Conservation (phyloP, 2,113 vertebrate species). For the Thunnus maccoyii region DNA sequence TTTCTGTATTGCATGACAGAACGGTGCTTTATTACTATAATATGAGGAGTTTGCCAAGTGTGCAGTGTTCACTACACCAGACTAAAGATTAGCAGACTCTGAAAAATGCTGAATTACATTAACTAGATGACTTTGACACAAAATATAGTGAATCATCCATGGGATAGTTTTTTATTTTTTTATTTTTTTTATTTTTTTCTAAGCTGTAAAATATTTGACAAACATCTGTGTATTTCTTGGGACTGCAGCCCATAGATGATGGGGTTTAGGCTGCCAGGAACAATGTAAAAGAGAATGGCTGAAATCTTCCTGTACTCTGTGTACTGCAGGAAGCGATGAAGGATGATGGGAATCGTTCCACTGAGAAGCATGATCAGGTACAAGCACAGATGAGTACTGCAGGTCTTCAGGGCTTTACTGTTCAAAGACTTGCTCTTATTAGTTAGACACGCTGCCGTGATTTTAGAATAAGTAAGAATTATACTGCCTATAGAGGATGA, state of each 20-base stretch:
- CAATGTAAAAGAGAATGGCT: conserved; percentile 58
- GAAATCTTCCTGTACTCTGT: conserved; percentile 63
- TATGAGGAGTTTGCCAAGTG: too few species aligned
- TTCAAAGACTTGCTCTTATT: conserved; percentile 75
- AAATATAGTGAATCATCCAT: too few species aligned
- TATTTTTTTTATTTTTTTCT: not conserved
- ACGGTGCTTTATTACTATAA: too few species aligned
- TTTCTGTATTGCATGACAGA: too few species aligned
- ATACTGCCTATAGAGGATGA: conserved; percentile 69
- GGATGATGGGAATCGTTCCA: conserved; percentile 20
- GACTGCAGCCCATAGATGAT: conserved; percentile 73
- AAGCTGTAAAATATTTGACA: not conserved
- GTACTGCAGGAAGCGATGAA: conserved; percentile 72
- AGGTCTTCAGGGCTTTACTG: conserved; percentile 78
- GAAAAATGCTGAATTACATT: too few species aligned
- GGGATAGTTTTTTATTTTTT: too few species aligned
- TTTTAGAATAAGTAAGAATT: conserved; percentile 73
- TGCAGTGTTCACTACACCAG: too few species aligned
- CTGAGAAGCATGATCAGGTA: conserved; percentile 62
- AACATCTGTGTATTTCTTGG: conserved; percentile 53
- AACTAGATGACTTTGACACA: too few species aligned
- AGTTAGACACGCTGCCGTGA: conserved; percentile 64
- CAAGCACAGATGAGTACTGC: conserved; percentile 70
- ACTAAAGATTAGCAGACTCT: too few species aligned
- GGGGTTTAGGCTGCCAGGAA: conserved; percentile 73